These are phyloP conservation scores for Hydraecia micacea DNA, from an alignment of 2,888 invertebrate genomes.

Conservation along the genomic window DNA sequence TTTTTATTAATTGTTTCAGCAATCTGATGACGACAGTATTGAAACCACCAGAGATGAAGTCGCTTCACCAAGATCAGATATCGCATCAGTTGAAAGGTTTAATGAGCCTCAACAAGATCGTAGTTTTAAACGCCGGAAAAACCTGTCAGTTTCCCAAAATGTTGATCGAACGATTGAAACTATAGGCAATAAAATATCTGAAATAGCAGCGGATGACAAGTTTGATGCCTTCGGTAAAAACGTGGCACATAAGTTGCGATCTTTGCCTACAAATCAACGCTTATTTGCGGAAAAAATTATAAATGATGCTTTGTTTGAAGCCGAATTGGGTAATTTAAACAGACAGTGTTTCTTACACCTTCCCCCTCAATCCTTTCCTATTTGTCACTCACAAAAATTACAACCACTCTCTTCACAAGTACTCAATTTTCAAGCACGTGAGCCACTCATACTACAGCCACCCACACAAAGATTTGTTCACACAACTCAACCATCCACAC, in stretches of 20 bases:
- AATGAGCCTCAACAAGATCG: slow-evolving; percentile 29
- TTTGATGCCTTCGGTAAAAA: slow-evolving; percentile 39
- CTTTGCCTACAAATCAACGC: slow-evolving; percentile 36
- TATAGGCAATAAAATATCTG: slow-evolving; percentile 31
- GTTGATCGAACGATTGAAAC: slow-evolving; percentile 22
- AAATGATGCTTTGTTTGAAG: slow-evolving; percentile 37
- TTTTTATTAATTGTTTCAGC: slow-evolving; percentile 2
- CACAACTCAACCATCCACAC: slow-evolving; percentile 18
- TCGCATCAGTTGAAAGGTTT: slow-evolving; percentile 17
- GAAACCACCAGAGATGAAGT: slow-evolving; percentile 27
- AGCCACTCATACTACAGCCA: slow-evolving; percentile 23
- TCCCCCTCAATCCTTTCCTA: slow-evolving; percentile 9
- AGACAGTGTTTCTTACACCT: slow-evolving; percentile 1
- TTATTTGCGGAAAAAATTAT: slow-evolving; percentile 46
- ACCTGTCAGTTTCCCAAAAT: slow-evolving; percentile 26
- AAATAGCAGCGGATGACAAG: slow-evolving; percentile 15
- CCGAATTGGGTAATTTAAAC: slow-evolving; percentile 31
- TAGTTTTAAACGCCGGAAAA: slow-evolving; percentile 23
- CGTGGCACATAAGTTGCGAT: slow-evolving; percentile 42
- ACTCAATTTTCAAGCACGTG: slow-evolving; percentile 15
- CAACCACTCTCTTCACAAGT: slow-evolving; percentile 18
- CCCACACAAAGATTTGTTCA: slow-evolving; percentile 14
- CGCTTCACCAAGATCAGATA: slow-evolving; percentile 19
- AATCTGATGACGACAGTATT: slow-evolving; percentile 24
- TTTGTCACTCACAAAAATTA: slow-evolving; percentile 22